Conservation (phyloP, 2,888 invertebrate genomes). For the Polymixis flavicincta region DNA sequence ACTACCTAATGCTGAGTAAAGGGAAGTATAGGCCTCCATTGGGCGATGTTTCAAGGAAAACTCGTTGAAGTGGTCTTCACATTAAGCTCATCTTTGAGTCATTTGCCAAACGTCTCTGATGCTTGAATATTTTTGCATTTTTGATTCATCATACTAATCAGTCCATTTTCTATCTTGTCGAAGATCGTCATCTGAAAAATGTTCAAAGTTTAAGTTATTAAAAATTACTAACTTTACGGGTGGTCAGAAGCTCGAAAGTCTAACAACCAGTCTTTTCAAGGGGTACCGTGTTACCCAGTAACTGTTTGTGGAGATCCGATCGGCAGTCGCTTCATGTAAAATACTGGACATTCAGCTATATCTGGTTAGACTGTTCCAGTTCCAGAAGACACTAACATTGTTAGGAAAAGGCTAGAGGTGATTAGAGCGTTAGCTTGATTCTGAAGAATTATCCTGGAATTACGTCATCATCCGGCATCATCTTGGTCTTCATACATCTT, state of each 20-base stretch:
- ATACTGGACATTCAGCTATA: background rate
- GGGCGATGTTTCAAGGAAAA: too few species aligned
- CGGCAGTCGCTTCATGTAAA: background rate
- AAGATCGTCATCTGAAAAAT: background rate
- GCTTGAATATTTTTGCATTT: background rate
- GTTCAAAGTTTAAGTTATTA: background rate
- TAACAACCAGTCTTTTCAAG: background rate
- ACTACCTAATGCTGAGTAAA: too few species aligned
- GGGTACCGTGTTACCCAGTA: background rate
- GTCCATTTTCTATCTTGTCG: background rate
- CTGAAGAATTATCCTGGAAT: background rate
- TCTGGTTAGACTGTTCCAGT: background rate
- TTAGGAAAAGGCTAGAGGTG: background rate
- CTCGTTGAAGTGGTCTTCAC: background rate
- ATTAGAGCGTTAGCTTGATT: background rate
- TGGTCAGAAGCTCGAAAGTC: background rate
- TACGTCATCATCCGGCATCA: background rate
- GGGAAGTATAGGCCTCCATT: too few species aligned
- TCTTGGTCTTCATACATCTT: background rate
- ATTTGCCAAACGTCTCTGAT: background rate
- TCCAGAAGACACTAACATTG: background rate
- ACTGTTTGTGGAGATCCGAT: background rate
- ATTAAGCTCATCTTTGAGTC: background rate
- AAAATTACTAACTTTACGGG: background rate
- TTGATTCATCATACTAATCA: background rate